Conservation (phyloP, 2,888 invertebrate genomes). For the Nymphalis polychloros region DNA sequence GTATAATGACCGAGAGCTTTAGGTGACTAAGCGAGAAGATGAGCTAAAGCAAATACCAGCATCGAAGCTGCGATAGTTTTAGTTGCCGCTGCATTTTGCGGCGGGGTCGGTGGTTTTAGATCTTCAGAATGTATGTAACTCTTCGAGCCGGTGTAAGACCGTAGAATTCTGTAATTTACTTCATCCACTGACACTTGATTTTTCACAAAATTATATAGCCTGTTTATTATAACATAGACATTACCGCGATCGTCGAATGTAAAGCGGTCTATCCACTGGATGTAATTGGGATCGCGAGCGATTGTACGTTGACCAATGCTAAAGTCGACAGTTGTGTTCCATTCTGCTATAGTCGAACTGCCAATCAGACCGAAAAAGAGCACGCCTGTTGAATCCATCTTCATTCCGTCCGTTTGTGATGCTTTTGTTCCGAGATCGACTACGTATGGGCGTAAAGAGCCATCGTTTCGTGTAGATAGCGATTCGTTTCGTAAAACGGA, state of each 20-base stretch:
- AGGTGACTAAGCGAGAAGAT: slow-evolving; percentile 66
- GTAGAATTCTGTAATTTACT: slow-evolving; percentile 85
- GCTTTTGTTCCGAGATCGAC: slow-evolving; percentile 83
- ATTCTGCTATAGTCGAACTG: slow-evolving; percentile 85
- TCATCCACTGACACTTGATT: slow-evolving; percentile 81
- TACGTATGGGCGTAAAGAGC: slow-evolving; percentile 73
- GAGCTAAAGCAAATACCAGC: slow-evolving; percentile 60
- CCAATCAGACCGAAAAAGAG: slow-evolving; percentile 87
- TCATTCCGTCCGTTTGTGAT: slow-evolving; percentile 88
- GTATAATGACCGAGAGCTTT: slow-evolving; percentile 44
- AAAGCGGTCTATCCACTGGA: slow-evolving; percentile 89
- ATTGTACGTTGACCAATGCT: slow-evolving; percentile 83
- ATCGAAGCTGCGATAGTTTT: slow-evolving; percentile 59
- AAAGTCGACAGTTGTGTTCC: slow-evolving; percentile 84
- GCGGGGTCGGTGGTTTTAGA: slow-evolving; percentile 43
- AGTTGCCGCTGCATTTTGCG: slow-evolving; percentile 52
- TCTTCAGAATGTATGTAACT: slow-evolving; percentile 84
- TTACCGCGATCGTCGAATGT: slow-evolving; percentile 85
- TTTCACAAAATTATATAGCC: slow-evolving; percentile 84
- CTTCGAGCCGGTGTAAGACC: slow-evolving; percentile 82
- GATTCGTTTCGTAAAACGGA: slow-evolving; percentile 82
- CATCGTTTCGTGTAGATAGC: slow-evolving; percentile 57
- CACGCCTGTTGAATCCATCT: slow-evolving; percentile 86
- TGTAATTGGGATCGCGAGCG: slow-evolving; percentile 84
- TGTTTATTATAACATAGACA: slow-evolving; percentile 85